Conservation (phyloP, 2,797 vertebrate genomes). For the Gallinago stenura region DNA sequence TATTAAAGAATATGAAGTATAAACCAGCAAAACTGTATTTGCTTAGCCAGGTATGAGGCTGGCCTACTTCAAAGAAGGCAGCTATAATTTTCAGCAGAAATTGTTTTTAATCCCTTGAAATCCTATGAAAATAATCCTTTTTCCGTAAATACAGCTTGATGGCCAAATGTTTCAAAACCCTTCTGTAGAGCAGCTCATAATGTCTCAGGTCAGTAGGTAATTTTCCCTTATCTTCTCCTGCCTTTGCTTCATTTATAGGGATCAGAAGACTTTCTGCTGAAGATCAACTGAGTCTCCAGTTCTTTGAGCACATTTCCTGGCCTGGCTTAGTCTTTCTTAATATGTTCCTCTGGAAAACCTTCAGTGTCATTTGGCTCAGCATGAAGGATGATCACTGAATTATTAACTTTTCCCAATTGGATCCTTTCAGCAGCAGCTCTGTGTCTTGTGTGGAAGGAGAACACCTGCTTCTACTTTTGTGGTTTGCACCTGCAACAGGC, state of each 20-base stretch:
- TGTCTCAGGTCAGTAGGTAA: not conserved
- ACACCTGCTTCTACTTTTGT: not conserved
- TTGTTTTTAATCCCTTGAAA: not conserved
- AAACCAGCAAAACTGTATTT: not conserved
- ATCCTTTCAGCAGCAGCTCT: not conserved
- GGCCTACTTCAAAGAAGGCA: not conserved
- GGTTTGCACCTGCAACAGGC: not conserved
- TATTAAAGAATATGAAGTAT: not conserved
- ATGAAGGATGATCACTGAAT: not conserved
- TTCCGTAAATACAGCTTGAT: not conserved
- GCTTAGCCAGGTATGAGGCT: not conserved
- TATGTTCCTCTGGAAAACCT: not conserved
- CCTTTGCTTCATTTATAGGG: slow-evolving; percentile 37
- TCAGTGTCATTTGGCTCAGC: not conserved
- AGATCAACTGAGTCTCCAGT: not conserved
- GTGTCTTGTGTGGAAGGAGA: not conserved
- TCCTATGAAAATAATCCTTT: not conserved
- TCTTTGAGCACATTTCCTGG: not conserved
- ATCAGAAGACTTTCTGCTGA: slow-evolving; percentile 5
- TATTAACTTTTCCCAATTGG: not conserved
- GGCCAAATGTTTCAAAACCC: not conserved
- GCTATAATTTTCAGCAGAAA: not conserved
- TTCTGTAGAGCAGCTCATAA: not conserved
- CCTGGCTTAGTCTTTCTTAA: slow-evolving; percentile 19
- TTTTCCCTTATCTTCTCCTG: slow-evolving; percentile 3